Conservation (phyloP, 2,888 invertebrate species). For the Portevinia maculata region DNA sequence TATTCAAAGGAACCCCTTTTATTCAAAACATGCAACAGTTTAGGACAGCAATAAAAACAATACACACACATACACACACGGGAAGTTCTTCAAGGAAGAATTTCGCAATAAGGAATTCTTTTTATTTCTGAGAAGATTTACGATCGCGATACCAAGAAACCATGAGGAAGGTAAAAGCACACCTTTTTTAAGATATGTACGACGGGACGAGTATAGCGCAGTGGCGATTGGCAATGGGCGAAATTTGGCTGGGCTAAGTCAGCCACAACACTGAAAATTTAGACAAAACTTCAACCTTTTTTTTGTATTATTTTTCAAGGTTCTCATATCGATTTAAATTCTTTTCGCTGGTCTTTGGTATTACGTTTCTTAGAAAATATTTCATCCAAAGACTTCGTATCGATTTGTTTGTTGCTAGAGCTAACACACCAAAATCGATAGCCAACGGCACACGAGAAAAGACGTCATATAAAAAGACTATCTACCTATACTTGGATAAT, state of each 20-base stretch:
- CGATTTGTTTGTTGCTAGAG: constrained; percentile 38
- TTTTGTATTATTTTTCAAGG: constrained; percentile 56
- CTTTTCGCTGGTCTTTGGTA: constrained; percentile 41
- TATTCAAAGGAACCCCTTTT: constrained; percentile 41
- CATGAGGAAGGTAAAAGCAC: constrained; percentile 69
- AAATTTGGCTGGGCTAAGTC: constrained; percentile 18
- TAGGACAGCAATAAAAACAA: constrained; percentile 11
- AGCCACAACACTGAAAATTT: constrained; percentile 55
- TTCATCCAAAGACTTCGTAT: constrained; percentile 38
- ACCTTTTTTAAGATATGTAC: constrained; percentile 46
- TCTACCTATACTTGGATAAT: constrained; percentile 50
- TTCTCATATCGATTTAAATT: constrained; percentile 68
- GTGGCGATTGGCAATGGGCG: constrained; percentile 33
- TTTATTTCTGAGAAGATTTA: constrained; percentile 67
- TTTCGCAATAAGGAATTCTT: constrained; percentile 54
- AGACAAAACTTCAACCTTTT: constrained; percentile 56
- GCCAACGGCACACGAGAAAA: constrained; percentile 32
- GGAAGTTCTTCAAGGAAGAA: constrained; percentile 65
- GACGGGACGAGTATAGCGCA: constrained; percentile 34
- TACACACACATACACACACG: constrained; percentile 28
- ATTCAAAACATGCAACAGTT: constrained; percentile 58
- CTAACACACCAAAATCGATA: constrained; percentile 57
- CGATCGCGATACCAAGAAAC: constrained; percentile 71
- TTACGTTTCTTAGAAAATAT: constrained; percentile 63
- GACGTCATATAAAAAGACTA: constrained; percentile 18